A percentile compares a stretch with the other conserved stretches of the same genome.
Evolutionary conservation across 2,113 vertebrate genomes (phyloP).

Genomic region (Megalops atlanticus): DNA sequence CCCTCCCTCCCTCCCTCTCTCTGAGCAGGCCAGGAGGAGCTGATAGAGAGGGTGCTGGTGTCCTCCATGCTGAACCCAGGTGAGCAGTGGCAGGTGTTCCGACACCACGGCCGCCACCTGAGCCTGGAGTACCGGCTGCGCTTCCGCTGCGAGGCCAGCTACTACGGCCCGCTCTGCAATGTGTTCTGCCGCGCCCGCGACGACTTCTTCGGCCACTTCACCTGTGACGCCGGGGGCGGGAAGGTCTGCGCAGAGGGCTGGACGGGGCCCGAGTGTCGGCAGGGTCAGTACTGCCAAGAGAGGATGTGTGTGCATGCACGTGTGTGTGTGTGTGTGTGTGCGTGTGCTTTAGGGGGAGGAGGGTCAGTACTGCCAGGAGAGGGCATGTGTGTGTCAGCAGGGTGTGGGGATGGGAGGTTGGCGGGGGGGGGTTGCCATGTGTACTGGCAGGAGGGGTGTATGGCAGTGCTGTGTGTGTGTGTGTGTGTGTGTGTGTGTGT

Average conservation of each 20-base stretch:
- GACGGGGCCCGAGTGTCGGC: conserved; percentile 62
- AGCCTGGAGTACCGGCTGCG: conserved; percentile 76
- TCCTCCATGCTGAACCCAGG: conserved; percentile 77
- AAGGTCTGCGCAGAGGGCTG: conserved; percentile 81
- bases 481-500: no score
- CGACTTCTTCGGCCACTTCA: conserved; percentile 78
- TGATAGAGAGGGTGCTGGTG: conserved; percentile 73
- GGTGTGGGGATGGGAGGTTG: no score
- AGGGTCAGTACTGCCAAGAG: conserved; percentile 50
- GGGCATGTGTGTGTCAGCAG: no score
- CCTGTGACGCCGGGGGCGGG: conserved; percentile 73
- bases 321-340: no score
- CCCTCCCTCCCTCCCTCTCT: no score
- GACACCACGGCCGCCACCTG: conserved; percentile 69
- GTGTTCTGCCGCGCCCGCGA: conserved; percentile 68
- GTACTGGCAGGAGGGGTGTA: no score
- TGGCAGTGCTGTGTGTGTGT: no score
- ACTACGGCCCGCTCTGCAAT: conserved; percentile 75
- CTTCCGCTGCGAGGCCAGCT: conserved; percentile 72
- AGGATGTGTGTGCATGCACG: conserved; percentile 34
- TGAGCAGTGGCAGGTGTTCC: conserved; percentile 74
- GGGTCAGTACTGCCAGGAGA: no score
- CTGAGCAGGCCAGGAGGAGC: conserved; percentile 23
- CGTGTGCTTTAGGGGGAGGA: background rate
- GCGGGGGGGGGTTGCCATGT: no score